Base-by-base conservation (phyloP, 1,140 invertebrate species). In the Hypsibius dujardini region DNA sequence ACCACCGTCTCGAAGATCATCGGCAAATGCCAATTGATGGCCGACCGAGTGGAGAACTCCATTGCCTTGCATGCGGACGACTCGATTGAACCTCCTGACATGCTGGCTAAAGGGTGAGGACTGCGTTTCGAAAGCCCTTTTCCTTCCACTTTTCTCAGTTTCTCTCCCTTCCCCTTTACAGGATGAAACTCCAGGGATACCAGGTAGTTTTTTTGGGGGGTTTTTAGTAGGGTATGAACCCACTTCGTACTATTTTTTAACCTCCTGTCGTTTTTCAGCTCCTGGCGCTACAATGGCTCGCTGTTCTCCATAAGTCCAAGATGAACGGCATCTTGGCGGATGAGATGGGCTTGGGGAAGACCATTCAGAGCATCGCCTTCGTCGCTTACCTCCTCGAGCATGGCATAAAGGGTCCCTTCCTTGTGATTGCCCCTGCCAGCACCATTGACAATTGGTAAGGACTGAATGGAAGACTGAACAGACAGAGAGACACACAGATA, bases 261-360 rank as follows among this genome's bases (percentile, higher is more conserved):
- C 28, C 28, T 28, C 28, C 28, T 28, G 28, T 28, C 28, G 28
- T 28, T 28, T 28, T 28, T 80, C 93, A 96, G 81, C 83, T 96
- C 80, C 86, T 95, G 45, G 94, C 93, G 2, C 81, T 97, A 0
- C 95, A 95, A 78, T 97, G 93, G 93, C 79, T 97, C 0, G 85
- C 87, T 0, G 85, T 95, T 1, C 86, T 97, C 82, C 88, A 95
- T 76, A 84, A 86, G 46, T 89, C 93, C 74, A 85, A 88, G 47
- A 85, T 96, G 1, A 95, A 94, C 79, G 90, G 90, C n/a, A 95
- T 96, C 75, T 81, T 97, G 70, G 92, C 92, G 0, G 88, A 90
- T 81, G 88, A 90, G 82, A 90, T 90, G 88, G 88, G 92, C 47
- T 79, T 84, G 84, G 92, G 91, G 1, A 95, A 95, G 81, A 95